Base-by-base conservation (phyloP, 2,888 invertebrate genomes). In the Meliscaeva auricollis region DNA sequence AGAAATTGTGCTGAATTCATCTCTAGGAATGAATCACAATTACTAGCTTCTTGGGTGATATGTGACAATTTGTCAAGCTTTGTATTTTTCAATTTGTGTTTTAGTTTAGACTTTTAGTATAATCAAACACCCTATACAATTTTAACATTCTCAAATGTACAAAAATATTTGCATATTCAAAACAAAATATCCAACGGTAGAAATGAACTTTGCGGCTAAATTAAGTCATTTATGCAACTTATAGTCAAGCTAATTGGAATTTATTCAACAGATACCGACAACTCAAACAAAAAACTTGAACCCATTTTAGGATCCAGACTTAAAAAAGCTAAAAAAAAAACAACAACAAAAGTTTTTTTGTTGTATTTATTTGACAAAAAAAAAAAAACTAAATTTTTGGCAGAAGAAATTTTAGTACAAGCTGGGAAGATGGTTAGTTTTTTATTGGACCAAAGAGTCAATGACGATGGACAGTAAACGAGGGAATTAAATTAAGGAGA, bases 201-300 rank as follows among this genome's bases (percentile, higher is more conserved):
- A 54, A 52, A 64, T 41, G 17, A 26, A 30, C 35, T 48, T 22
- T 38, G 41, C 15, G 38, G 38, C 48, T 52, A 56, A 58, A 64
- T 78, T 72, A 30, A 79, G 73, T 79, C 79, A 73, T 68, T 73
- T 66, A 73, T 79, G 68, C 60, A 69, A 74, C 68, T 74, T 74
- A 60, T 26, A 68, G 22, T 50, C 58, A 46, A 52, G 79, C 60
- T 73, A 68, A 79, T 80, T 69, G 68, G 74, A 74, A 80, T 74
- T 80, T 66, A 68, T 80, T 68, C 68, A 74, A 69, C 52, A 48
- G 54, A 15, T 54, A 54, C 5, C 22, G 5, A 9, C 15, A 15
- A 54, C 15, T 32, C 32, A n/a, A 44, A 35, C 13, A 38, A 41
- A 50, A 52, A 13, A 2, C 44, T n/a, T 0, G 15, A 3, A 17